Conservation (phyloP, 2,113 vertebrate species). For the Alosa alosa region DNA sequence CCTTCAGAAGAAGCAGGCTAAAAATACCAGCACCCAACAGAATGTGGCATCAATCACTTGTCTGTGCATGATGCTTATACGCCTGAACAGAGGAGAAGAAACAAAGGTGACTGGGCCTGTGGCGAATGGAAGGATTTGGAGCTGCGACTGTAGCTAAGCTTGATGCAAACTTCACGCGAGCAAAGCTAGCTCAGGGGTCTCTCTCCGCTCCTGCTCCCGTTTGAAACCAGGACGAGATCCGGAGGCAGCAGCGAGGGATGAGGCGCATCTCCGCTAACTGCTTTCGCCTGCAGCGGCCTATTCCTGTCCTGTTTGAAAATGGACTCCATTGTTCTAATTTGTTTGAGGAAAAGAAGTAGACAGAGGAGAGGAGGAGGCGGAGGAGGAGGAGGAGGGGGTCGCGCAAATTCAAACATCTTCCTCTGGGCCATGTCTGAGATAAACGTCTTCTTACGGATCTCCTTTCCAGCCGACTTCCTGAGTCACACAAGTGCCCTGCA, state of each 20-base stretch:
- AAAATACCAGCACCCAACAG: not conserved
- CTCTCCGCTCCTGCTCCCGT: not conserved
- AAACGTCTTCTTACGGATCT: conserved; percentile 53
- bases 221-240: conserved; percentile 9
- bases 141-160: not conserved
- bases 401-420: conserved; percentile 46
- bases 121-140: not conserved
- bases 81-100: not conserved
- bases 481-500: conserved; percentile 43
- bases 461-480: conserved; percentile 56
- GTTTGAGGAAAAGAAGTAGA: conserved; percentile 14
- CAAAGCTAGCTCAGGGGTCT: not conserved
- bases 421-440: conserved; percentile 48
- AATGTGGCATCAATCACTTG: not conserved
- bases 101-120: conserved; percentile 5
- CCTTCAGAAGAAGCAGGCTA: not conserved
- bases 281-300: conserved; percentile 16
- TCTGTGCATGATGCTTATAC: not conserved
- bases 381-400: not conserved
- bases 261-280: not conserved
- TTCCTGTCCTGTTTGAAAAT: conserved; percentile 30
- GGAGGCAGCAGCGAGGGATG: not conserved
- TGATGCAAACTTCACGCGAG: not conserved
- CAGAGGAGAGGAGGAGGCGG: not conserved
- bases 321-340: conserved; percentile 34